Conservation (phyloP, 2,113 vertebrate genomes). For the Notechis scutatus region DNA sequence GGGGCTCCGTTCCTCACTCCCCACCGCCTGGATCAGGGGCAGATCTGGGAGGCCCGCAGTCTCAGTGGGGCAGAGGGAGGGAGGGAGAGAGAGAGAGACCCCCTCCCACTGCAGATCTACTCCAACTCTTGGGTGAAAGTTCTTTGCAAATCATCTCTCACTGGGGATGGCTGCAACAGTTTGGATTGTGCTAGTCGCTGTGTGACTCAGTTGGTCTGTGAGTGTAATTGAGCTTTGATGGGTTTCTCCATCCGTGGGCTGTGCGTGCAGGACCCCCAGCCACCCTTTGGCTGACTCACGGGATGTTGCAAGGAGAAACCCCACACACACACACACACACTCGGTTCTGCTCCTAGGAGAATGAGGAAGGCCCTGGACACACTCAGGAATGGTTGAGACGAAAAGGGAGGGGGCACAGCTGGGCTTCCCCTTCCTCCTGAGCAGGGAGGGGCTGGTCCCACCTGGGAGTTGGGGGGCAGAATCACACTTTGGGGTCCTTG, state of each 20-base stretch:
- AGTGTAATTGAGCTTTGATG: background rate
- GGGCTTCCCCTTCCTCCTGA: background rate
- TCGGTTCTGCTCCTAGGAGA: background rate
- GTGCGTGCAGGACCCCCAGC: background rate
- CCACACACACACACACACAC: no score
- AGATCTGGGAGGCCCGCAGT: background rate
- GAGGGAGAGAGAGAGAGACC: no score
- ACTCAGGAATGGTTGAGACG: background rate
- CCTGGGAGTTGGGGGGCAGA: background rate
- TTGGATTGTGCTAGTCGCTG: background rate
- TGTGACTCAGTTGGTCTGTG: background rate
- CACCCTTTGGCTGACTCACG: background rate
- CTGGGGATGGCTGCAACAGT: background rate
- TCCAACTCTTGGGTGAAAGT: background rate
- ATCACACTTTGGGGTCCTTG: background rate
- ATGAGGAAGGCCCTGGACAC: background rate
- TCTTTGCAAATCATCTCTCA: background rate
- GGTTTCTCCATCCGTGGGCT: background rate
- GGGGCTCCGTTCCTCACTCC: background rate
- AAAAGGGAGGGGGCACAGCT: background rate
- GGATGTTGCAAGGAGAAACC: background rate
- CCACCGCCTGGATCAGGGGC: background rate
- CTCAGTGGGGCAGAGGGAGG: no score
- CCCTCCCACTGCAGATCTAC: background rate
- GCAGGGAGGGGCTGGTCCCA: background rate